A percentile compares a stretch with the other conserved stretches of the same genome.
Evolutionary conservation across 53 echinoderm and acorn worm genomes (phyloP).

Genomic region (Hippasteria phrygiana): DNA sequence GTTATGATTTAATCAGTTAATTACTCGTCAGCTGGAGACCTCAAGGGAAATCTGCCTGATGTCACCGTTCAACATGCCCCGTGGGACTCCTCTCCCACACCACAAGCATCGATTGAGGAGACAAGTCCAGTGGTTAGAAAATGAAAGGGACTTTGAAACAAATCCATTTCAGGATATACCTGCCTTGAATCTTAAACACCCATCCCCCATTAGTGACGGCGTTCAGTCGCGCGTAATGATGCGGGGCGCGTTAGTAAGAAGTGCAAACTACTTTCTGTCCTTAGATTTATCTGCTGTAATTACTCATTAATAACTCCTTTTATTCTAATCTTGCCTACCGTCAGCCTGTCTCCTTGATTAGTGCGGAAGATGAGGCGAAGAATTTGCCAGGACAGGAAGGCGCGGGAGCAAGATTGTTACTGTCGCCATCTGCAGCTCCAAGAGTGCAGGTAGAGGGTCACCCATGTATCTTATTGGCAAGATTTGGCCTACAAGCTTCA

Average conservation of each 20-base stretch:
- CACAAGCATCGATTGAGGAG: conserved; percentile 39
- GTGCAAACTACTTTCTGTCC: conserved; percentile 64
- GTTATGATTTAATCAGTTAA: conserved; percentile 70
- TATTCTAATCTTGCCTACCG: conserved; percentile 66
- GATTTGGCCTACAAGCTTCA: conserved; percentile 15
- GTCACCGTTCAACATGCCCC: conserved; percentile 36
- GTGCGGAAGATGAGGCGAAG: conserved; percentile 32
- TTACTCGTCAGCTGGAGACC: conserved; percentile 36
- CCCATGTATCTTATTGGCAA: conserved; percentile 8
- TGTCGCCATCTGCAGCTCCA: conserved; percentile 2
- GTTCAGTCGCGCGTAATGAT: conserved; percentile 26
- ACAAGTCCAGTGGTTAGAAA: conserved; percentile 31
- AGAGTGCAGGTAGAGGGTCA: conserved; percentile 66
- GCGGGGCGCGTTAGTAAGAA: conserved; percentile 38
- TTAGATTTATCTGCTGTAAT: conserved; percentile 60
- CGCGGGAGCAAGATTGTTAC: conserved; percentile 34
- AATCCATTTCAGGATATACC: conserved; percentile 49
- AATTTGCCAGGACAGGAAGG: conserved; percentile 35
- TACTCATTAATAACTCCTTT: conserved; percentile 66
- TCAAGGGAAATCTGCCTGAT: conserved; percentile 52
- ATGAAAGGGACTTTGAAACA: conserved; percentile 51
- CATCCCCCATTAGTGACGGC: conserved; percentile 36
- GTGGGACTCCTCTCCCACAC: conserved; percentile 25
- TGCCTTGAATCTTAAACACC: conserved; percentile 68
- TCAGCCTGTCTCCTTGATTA: conserved; percentile 64